phyloP scores from a whole-genome alignment of 2,113 vertebrate genomes.

The Capricornis sumatraensis region DNA sequence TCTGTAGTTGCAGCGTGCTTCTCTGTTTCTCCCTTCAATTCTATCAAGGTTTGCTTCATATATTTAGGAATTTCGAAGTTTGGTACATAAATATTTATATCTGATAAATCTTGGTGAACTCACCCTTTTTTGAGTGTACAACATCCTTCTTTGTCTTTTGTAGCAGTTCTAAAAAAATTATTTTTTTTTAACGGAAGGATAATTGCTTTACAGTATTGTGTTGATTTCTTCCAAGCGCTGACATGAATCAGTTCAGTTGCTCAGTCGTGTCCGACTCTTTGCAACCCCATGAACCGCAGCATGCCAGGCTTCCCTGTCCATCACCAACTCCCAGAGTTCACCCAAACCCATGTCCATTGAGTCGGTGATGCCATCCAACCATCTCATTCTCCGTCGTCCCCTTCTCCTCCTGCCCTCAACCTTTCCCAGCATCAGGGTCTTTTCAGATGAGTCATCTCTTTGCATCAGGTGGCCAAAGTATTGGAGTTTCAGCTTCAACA shows the following conservation, averaged over 20 bases:
- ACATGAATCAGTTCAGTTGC: background rate
- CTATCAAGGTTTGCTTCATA: background rate
- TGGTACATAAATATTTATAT: background rate
- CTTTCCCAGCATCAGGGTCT: background rate
- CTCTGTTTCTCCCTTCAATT: background rate
- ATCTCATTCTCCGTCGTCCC: accelerated
- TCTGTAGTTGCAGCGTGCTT: background rate
- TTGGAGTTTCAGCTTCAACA: background rate
- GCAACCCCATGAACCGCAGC: accelerated
- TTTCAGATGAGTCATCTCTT: background rate
- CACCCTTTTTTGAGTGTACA: background rate
- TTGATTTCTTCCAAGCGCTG: background rate
- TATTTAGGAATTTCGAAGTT: background rate
- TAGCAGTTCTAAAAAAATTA: background rate
- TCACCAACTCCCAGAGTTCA: background rate
- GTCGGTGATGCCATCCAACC: background rate
- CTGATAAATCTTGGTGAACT: background rate
- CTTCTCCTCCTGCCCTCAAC: background rate
- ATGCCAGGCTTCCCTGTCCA: background rate
- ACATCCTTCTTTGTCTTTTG: background rate
- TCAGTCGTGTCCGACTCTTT: background rate
- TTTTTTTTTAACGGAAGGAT: background rate
- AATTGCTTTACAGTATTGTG: background rate
- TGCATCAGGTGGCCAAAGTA: background rate
- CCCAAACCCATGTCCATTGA: background rate